Evolutionary conservation across 1,140 invertebrate species (phyloP), one percentile per base, ranked within the genome.

Genomic region (Drosophila funebris): DNA sequence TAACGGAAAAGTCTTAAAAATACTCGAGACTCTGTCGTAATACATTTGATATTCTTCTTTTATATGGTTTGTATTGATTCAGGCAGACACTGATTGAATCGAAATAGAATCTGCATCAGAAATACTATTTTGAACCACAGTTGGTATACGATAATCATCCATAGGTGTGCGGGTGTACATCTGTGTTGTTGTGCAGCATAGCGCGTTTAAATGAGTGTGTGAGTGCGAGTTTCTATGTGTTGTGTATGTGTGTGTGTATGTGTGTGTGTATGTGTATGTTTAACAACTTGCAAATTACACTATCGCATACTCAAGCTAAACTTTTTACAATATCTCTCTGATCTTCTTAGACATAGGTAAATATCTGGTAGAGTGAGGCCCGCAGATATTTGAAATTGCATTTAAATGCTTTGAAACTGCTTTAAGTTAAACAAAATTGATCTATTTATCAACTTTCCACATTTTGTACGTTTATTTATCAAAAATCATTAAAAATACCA

Each of bases 11-110:
- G 58, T 66, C 83, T 78, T 87, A 69, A 44, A 87, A 88, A 78
- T 87, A 88, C 82, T 88, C 82, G 82, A 87, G 82, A 88, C 82
- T 87, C 82, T 67, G 74, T 82, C 29, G 54, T 82, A 87, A 87
- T 87, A 82, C 74, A 76, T 78, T 52, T 37, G 83, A 87, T 87
- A 75, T 75, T 87, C 74, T 53, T 85, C 57, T 43, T 62, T 36
- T 77, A 60, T 46, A 33, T 43, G 29, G 44, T 14, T 71, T 80
- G 64, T 66, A 76, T 75, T 75, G 72, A 39, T 58, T 81, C 54
- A 74, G 41, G 60, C 80, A 73, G 57, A 27, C 33, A 16, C 60
- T 11, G 5, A 39, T 36, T 16, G 18, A 27, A 57, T 48, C 52
- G 43, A 64, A 29, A 64, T 27, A 11, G 1, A 44, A 46, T 57